These are phyloP conservation scores for Tribolium freemani DNA, from an alignment of 2,888 invertebrate species.

Conservation along the genomic window DNA sequence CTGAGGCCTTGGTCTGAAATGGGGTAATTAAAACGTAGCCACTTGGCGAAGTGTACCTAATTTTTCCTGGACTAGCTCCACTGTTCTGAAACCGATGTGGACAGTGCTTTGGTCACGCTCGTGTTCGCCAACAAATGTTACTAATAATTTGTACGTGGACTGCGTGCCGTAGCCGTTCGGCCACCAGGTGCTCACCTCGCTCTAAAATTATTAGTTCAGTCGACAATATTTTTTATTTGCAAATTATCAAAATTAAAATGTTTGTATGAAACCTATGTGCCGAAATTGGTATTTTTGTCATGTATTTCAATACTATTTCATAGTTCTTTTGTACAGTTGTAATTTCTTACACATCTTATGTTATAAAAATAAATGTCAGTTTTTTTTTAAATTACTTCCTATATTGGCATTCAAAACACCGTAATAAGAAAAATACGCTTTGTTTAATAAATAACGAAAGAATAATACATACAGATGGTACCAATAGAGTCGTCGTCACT, in stretches of 20 bases:
- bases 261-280: no score
- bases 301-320: no score
- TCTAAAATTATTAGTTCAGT: conserved; percentile 48
- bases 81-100: conserved; percentile 86
- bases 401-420: neutral
- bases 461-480: neutral
- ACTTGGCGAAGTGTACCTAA: conserved; percentile 60
- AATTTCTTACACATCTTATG: no score
- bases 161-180: conserved; percentile 93
- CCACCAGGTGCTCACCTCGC: conserved; percentile 85
- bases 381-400: no score
- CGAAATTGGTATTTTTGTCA: no score
- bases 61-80: conserved; percentile 84
- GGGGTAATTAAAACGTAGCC: neutral
- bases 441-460: no score
- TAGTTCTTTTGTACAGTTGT: no score
- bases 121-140: conserved; percentile 67
- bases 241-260: no score
- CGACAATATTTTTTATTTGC: no score
- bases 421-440: no score
- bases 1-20: conserved; percentile 72
- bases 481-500: conserved; percentile 43
- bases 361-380: no score
- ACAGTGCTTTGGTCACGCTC: conserved; percentile 69
- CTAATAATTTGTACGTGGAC: conserved; percentile 78